These are phyloP conservation scores for Aplochiton taeniatus DNA, from an alignment of 2,797 vertebrate genomes.

Conservation along the genomic window DNA sequence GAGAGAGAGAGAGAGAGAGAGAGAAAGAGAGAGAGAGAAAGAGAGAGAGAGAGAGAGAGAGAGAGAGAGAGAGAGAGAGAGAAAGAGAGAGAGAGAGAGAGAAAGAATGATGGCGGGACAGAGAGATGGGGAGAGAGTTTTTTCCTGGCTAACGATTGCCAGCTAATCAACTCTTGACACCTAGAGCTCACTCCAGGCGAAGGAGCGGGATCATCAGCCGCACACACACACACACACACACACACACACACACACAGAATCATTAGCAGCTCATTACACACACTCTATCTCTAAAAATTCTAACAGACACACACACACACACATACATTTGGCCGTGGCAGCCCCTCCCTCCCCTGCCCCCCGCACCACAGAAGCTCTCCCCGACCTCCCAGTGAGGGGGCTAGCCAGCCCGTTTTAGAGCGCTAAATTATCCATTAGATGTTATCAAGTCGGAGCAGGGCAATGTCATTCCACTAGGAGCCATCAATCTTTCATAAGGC, in stretches of 20 bases:
- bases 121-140: neutral
- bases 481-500: slow-evolving; percentile 92
- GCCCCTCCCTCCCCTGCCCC: slow-evolving; percentile 53
- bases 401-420: slow-evolving; percentile 82
- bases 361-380: too few species aligned
- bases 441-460: slow-evolving; percentile 96
- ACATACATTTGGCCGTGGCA: slow-evolving; percentile 35
- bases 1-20: slow-evolving; percentile 1
- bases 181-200: slow-evolving; percentile 28
- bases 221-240: slow-evolving; percentile 26
- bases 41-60: neutral
- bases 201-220: slow-evolving; percentile 26
- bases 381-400: slow-evolving; percentile 42
- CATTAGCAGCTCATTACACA: slow-evolving; percentile 13
- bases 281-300: slow-evolving; percentile 20
- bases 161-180: slow-evolving; percentile 48
- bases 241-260: slow-evolving; percentile 14
- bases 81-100: slow-evolving; percentile 18
- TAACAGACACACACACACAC: slow-evolving; percentile 7
- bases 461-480: slow-evolving; percentile 92
- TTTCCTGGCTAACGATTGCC: slow-evolving; percentile 22
- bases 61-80: neutral
- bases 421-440: slow-evolving; percentile 95
- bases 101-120: slow-evolving; percentile 16
- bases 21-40: neutral